Percentiles rank a stretch among this genome's conserved stretches.
phyloP scores from a whole-genome alignment of 2,113 vertebrate species.

The Hucho hucho region DNA sequence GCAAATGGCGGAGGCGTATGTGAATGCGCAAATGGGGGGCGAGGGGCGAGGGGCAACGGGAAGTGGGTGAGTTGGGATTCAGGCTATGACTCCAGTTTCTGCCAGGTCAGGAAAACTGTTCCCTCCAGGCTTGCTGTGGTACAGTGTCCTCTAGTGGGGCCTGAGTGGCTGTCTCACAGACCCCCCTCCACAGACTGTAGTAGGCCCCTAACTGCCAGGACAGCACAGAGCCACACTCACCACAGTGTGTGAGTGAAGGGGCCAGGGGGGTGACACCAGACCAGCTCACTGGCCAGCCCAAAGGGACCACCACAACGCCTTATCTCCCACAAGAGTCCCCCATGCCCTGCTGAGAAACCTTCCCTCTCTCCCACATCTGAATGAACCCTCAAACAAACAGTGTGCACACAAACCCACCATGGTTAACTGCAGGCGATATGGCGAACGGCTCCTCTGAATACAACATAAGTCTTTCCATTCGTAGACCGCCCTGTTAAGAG shows the following conservation, averaged over 20 bases:
- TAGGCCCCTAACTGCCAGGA: slow-evolving; percentile 24
- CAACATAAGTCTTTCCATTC: not conserved
- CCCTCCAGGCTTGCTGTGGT: slow-evolving; percentile 35
- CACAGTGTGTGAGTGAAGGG: slow-evolving; percentile 63
- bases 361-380: slow-evolving; percentile 64
- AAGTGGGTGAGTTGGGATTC: no score
- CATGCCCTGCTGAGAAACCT: slow-evolving; percentile 60
- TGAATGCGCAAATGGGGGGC: slow-evolving; percentile 52
- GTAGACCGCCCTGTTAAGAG: not conserved
- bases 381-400: slow-evolving; percentile 69
- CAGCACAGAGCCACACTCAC: slow-evolving; percentile 58
- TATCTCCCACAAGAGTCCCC: slow-evolving; percentile 65
- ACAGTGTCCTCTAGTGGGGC: slow-evolving; percentile 62
- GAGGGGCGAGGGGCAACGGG: slow-evolving; percentile 47
- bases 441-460: not conserved
- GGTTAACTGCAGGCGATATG: slow-evolving; percentile 51
- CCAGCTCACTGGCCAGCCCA: slow-evolving; percentile 56
- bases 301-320: slow-evolving; percentile 65
- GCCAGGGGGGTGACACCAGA: slow-evolving; percentile 47
- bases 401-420: slow-evolving; percentile 67
- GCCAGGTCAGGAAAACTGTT: slow-evolving; percentile 30
- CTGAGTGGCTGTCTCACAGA: slow-evolving; percentile 20
- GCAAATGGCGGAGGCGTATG: slow-evolving; percentile 24
- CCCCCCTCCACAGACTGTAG: not conserved
- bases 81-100: slow-evolving; percentile 62